Evolutionary conservation across 2,113 vertebrate genomes (phyloP).

Genomic region (Plecotus auritus): DNA sequence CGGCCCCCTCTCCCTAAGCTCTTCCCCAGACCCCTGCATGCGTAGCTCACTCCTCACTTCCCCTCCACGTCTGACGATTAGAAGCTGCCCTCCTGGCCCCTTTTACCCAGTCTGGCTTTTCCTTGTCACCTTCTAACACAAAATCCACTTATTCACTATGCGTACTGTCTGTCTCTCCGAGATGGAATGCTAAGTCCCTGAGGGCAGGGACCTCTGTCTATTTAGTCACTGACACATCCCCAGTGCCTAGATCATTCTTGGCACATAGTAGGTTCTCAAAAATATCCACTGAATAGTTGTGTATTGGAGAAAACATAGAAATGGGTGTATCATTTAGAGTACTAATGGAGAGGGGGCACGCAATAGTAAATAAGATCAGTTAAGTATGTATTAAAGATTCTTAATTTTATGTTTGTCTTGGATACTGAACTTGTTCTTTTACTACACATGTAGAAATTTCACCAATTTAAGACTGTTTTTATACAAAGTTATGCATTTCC

Average conservation of each 20-base stretch:
- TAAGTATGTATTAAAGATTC: neutral
- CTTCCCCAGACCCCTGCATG: neutral
- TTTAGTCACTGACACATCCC: neutral
- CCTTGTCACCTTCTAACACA: neutral
- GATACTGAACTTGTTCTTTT: neutral
- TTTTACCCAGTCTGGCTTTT: neutral
- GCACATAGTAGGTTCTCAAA: neutral
- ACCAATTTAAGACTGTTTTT: slow-evolving; percentile 22
- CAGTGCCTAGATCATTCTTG: neutral
- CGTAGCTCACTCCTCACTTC: neutral
- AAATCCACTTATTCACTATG: neutral
- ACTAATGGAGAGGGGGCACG: neutral
- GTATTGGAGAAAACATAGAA: neutral
- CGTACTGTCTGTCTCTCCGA: neutral
- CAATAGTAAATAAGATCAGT: neutral
- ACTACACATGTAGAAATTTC: neutral
- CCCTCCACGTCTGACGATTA: neutral
- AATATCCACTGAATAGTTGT: neutral
- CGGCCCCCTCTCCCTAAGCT: neutral
- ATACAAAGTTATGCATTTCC: slow-evolving; percentile 1
- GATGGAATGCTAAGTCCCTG: neutral
- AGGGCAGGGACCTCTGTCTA: neutral
- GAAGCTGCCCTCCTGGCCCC: neutral
- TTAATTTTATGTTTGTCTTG: neutral
- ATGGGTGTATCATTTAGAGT: neutral